Evolutionary conservation across 2,113 vertebrate genomes (phyloP).

Genomic region (Fregata magnificens): DNA sequence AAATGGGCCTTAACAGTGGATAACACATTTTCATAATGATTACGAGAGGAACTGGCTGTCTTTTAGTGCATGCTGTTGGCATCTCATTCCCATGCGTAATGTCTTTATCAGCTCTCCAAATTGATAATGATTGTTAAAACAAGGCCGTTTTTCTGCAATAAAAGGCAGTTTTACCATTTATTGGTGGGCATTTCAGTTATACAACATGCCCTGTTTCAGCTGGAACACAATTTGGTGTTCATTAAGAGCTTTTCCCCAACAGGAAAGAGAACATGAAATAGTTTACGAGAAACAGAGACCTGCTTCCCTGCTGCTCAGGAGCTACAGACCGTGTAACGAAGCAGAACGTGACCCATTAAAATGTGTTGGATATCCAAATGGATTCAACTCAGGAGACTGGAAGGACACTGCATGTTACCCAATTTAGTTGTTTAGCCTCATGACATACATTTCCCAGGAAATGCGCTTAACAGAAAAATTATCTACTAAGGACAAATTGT

Average conservation of each 20-base stretch:
- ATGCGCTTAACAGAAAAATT: slow-evolving; percentile 50
- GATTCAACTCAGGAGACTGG: neutral
- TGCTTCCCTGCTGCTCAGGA: neutral
- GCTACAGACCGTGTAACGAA: neutral
- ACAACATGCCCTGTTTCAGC: neutral
- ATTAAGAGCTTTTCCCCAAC: neutral
- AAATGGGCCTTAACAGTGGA: neutral
- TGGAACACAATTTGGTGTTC: neutral
- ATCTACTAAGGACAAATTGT: slow-evolving; percentile 55
- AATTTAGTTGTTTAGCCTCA: neutral
- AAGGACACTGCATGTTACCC: neutral
- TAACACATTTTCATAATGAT: neutral
- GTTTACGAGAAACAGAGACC: neutral
- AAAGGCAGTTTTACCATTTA: neutral
- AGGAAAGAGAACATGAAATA: neutral
- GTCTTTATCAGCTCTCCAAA: neutral
- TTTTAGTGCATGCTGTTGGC: neutral
- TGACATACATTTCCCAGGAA: slow-evolving; percentile 51
- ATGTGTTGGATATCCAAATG: neutral
- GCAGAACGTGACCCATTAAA: neutral
- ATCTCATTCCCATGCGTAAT: neutral
- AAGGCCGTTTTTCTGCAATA: neutral
- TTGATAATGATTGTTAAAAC: neutral
- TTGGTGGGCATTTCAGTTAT: neutral
- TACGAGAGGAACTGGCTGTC: neutral